Evolutionary conservation across 2,113 vertebrate genomes (phyloP).

Genomic region (Ibidorhyncha struthersii): DNA sequence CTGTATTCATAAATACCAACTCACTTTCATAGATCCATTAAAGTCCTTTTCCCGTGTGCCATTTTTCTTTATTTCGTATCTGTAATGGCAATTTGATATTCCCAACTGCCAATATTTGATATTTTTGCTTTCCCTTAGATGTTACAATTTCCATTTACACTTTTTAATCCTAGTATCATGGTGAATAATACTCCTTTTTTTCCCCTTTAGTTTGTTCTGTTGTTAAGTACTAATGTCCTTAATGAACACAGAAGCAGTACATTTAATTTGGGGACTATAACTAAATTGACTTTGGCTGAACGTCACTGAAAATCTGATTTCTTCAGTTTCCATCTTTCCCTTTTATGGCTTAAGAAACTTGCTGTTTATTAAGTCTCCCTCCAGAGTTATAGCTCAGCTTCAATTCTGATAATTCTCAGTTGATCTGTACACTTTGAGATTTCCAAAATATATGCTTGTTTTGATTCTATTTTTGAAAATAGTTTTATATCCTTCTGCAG

Average conservation of each 20-base stretch:
- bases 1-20: neutral
- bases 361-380: neutral
- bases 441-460: neutral
- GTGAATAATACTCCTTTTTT: neutral
- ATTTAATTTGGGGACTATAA: neutral
- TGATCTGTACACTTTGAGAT: neutral
- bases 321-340: neutral
- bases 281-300: neutral
- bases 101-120: no score
- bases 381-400: neutral
- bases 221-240: neutral
- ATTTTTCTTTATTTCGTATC: neutral
- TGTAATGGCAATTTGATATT: neutral
- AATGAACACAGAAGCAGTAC: neutral
- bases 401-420: neutral
- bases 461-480: neutral
- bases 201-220: neutral
- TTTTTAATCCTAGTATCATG: neutral
- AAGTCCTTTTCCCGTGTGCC: neutral
- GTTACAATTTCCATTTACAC: neutral
- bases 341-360: neutral
- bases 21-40: neutral
- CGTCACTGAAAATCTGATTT: neutral
- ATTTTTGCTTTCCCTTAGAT: neutral
- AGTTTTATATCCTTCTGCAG: neutral